phyloP scores from a whole-genome alignment of 2,113 vertebrate genomes.

The Oceanodroma tethys region DNA sequence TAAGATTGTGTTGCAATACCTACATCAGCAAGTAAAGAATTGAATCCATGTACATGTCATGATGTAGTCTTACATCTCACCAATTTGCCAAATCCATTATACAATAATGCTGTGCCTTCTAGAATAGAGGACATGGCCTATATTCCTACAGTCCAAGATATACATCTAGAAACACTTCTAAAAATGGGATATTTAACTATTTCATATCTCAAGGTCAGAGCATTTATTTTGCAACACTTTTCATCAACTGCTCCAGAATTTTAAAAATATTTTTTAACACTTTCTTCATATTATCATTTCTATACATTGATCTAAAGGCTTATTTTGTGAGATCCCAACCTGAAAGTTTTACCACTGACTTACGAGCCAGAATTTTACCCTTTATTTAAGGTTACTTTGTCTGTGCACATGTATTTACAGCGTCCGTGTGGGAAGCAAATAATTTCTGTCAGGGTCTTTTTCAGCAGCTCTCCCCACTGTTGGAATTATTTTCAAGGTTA shows the following conservation, averaged over 20 bases:
- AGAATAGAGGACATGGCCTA: not conserved
- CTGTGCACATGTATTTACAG: not conserved
- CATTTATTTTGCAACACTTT: not conserved
- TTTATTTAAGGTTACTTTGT: not conserved
- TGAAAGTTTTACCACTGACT: not conserved
- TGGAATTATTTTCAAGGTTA: not conserved
- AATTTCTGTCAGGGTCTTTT: not conserved
- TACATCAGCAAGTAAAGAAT: accelerated
- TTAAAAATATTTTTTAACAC: not conserved
- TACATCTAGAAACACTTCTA: not conserved
- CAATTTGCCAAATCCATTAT: not conserved
- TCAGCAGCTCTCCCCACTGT: not conserved
- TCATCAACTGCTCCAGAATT: not conserved
- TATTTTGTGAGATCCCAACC: not conserved
- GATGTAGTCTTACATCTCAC: not conserved
- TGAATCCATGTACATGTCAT: not conserved
- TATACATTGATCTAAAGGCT: not conserved
- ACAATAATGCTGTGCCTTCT: not conserved
- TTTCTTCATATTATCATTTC: not conserved
- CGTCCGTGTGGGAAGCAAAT: not conserved
- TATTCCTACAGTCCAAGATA: not conserved
- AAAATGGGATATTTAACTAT: not conserved
- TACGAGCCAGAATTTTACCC: not conserved
- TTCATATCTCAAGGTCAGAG: not conserved
- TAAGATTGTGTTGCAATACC: not conserved